These are phyloP conservation scores for Hydractinia echinata DNA, from an alignment of 30 jellyfish, hydroid and myxozoan species.

Conservation along the genomic window DNA sequence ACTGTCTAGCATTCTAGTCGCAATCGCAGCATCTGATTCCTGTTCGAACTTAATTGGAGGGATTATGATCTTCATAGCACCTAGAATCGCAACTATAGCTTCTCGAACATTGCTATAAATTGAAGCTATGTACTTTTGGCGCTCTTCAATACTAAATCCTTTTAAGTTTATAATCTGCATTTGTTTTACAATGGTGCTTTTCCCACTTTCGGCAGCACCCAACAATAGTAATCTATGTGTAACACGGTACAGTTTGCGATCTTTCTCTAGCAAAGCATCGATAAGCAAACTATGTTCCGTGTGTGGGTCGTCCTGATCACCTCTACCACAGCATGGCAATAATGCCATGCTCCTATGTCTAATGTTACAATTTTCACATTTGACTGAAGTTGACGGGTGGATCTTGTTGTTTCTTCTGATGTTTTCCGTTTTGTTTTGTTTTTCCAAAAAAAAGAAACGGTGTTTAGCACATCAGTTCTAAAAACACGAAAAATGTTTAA, in stretches of 20 bases:
- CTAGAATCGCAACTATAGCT: slow-evolving; percentile 61
- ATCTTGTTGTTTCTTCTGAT: neutral
- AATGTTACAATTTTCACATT: neutral
- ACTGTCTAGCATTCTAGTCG: slow-evolving; percentile 48
- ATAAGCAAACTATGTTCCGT: slow-evolving; percentile 50
- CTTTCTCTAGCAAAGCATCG: slow-evolving; percentile 48
- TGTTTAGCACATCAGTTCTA: too few species aligned
- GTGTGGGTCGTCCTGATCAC: slow-evolving; percentile 33
- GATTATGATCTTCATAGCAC: slow-evolving; percentile 55
- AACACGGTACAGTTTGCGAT: slow-evolving; percentile 39
- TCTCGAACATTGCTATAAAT: slow-evolving; percentile 60
- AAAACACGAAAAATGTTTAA: too few species aligned
- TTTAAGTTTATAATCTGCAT: slow-evolving; percentile 78
- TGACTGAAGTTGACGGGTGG: slow-evolving; percentile 5
- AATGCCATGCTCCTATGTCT: slow-evolving; percentile 7
- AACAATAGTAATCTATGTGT: slow-evolving; percentile 74
- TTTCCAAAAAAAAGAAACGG: too few species aligned
- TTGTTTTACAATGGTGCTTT: slow-evolving; percentile 84
- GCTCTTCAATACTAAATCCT: slow-evolving; percentile 76
- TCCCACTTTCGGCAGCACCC: slow-evolving; percentile 98
- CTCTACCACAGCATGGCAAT: slow-evolving; percentile 29
- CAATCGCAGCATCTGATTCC: slow-evolving; percentile 29
- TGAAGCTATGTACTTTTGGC: slow-evolving; percentile 42
- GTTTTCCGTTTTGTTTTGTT: too few species aligned
- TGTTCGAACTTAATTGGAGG: slow-evolving; percentile 43